Percentiles rank a stretch among this genome's conserved stretches.
phyloP scores from a whole-genome alignment of 2,113 vertebrate genomes.

The Rhea pennata region DNA sequence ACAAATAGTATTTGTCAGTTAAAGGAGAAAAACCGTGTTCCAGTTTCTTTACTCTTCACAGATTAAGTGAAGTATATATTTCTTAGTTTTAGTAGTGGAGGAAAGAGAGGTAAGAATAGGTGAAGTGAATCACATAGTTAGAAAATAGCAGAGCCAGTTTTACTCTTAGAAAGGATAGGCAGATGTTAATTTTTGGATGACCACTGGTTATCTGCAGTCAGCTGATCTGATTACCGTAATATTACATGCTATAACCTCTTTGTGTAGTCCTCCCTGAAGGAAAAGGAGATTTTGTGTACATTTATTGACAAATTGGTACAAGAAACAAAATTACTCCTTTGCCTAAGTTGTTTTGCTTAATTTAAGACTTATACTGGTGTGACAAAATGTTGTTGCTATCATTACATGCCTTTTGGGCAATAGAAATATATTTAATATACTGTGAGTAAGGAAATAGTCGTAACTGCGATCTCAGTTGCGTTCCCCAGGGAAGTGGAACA shows the following conservation, averaged over 20 bases:
- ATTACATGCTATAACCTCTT: not conserved
- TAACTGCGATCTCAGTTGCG: not conserved
- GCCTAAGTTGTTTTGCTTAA: not conserved
- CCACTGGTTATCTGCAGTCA: slow-evolving; percentile 16
- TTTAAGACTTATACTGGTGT: not conserved
- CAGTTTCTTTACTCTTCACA: not conserved
- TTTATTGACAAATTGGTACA: not conserved
- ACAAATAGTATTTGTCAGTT: not conserved
- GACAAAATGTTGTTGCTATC: not conserved
- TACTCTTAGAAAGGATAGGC: not conserved
- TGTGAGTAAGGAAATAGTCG: not conserved
- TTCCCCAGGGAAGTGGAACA: not conserved
- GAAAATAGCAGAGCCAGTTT: not conserved
- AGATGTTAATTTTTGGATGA: slow-evolving; percentile 37
- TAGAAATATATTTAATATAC: not conserved
- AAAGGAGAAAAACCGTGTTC: not conserved
- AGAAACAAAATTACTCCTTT: not conserved
- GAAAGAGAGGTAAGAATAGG: not conserved
- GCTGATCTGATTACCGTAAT: not conserved
- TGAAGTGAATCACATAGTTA: not conserved
- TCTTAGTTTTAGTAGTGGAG: not conserved
- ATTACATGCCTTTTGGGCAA: not conserved
- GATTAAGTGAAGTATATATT: not conserved
- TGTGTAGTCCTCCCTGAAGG: not conserved
- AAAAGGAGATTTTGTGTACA: not conserved